Base-by-base conservation (phyloP, 2,888 invertebrate genomes). In the Cotesia congregata region DNA sequence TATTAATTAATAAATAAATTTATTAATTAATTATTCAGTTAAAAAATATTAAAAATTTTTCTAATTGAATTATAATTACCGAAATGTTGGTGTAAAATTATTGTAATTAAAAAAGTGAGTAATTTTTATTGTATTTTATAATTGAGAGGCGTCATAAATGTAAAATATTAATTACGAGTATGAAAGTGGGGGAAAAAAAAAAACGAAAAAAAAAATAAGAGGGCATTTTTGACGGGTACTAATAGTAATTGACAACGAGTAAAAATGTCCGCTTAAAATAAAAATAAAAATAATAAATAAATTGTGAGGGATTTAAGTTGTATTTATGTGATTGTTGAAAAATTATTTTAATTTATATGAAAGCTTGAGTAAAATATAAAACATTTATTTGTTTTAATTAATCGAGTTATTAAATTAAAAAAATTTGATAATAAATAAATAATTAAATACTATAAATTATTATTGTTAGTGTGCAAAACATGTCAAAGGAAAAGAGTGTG, bases 201-300 rank as follows among this genome's bases (percentile, higher is more conserved):
- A 12, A 50, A 50, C 50, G 50, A 50, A 50, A 50, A 12, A 50
- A 3, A 3, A 50, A 50, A 50, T 30, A 30, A 30, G 30, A 50
- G 50, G 50, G 50, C 50, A 50, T 50, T 50, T 50, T 50, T 50
- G 50, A 50, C 50, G 50, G 50, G 50, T 50, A 50, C 50, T 50
- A 50, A 72, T 38, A 62, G 64, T 40, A 12, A 50, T 50, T 50
- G 62, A 41, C 41, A 64, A 50, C 50, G 50, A 50, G 50, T 50
- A 6, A 12, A 50, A 50, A 50, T 50, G 50, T 50, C 50, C 50
- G 9, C 12, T 50, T 50, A 12, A 12, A 50, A 12, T 50, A 50
- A 50, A n/a, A n/a, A n/a, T n/a, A n/a, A n/a, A 50, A 41, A 50
- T 50, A 12, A 50, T 12, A 50, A 50, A 50, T 50, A 50, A 50